These are phyloP conservation scores for Strigamia crassipes DNA, from an alignment of 2,888 invertebrate species.

Conservation along the genomic window DNA sequence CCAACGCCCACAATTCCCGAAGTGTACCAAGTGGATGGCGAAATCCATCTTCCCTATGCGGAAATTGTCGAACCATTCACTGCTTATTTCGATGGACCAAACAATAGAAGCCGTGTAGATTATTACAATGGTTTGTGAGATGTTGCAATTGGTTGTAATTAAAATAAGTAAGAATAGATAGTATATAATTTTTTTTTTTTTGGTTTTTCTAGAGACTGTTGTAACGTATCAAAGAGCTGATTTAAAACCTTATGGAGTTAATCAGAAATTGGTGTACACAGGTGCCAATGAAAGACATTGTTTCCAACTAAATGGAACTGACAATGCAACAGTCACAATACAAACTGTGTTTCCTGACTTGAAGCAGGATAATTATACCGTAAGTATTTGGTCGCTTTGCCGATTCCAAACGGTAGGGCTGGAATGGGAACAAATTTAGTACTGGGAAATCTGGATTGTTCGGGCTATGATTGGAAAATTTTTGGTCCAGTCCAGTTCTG, in stretches of 20 bases:
- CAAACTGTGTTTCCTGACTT: conserved; percentile 84
- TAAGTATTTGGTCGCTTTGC: conserved; percentile 54
- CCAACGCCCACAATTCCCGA: conserved; percentile 43
- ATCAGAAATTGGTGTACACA: conserved; percentile 82
- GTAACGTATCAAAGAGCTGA: conserved; percentile 80
- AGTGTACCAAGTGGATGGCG: conserved; percentile 76
- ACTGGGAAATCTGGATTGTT: too few species aligned
- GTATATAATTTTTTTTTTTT: neutral
- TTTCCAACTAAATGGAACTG: conserved; percentile 79
- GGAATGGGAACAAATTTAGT: too few species aligned
- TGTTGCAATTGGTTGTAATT: too few species aligned
- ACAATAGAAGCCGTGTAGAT: conserved; percentile 83
- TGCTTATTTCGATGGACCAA: conserved; percentile 79
- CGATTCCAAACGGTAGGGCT: too few species aligned
- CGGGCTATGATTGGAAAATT: too few species aligned
- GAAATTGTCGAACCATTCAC: conserved; percentile 90
- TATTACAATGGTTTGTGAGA: conserved; percentile 76
- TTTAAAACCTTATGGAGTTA: conserved; percentile 70
- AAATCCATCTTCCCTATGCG: conserved; percentile 86
- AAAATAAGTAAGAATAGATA: conserved; percentile 43
- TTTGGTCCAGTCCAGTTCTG: too few species aligned
- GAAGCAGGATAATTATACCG: conserved; percentile 68
- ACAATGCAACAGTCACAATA: conserved; percentile 65
- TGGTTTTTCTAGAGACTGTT: conserved; percentile 76
- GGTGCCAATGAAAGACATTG: conserved; percentile 79